Base-by-base conservation (phyloP, 2,888 invertebrate genomes). In the Aricia artaxerxes region DNA sequence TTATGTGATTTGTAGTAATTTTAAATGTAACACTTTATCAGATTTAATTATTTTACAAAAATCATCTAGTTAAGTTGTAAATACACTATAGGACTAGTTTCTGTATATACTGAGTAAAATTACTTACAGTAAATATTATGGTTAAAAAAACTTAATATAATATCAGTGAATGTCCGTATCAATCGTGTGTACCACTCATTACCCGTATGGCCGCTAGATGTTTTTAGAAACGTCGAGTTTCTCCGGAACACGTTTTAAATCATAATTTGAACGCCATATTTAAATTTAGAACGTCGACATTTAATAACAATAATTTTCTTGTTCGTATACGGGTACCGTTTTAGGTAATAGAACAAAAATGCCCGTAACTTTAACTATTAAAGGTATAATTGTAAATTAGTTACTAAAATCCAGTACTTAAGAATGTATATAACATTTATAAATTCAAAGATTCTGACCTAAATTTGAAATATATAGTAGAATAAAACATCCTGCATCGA, bases 231-330 rank as follows among this genome's bases (percentile, higher is more conserved):
- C 93, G 88, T 90, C 92, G 89, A 92, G 94, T 94, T 93, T 94
- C 93, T 91, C 94, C 93, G 91, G 93, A 94, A 94, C 94, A 94
- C 92, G 94, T 94, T 94, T 93, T 92, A 93, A 94, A 94, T 94
- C 93, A 94, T 94, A 94, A 92, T 94, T 93, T 91, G 92, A 92
- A 91, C 92, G 90, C 88, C 57, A 57, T 57, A 57, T 92, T 93
- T 90, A 88, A 93, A 92, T 93, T 78, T 93, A 89, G 93, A 92
- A 91, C 93, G 90, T 92, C 89, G 90, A 90, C 91, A 92, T 91
- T 91, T 90, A 87, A 87, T 86, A 86, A 88, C 16, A 69, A 69
- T 69, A 35, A 69, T 69, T 69, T 69, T 69, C 9, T 24, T 13
- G 69, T 69, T 69, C 13, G 13, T 16, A 16, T 4, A 57, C 16